Base-by-base conservation (phyloP, 2,888 invertebrate species). In the Drosophila stalkeri region DNA sequence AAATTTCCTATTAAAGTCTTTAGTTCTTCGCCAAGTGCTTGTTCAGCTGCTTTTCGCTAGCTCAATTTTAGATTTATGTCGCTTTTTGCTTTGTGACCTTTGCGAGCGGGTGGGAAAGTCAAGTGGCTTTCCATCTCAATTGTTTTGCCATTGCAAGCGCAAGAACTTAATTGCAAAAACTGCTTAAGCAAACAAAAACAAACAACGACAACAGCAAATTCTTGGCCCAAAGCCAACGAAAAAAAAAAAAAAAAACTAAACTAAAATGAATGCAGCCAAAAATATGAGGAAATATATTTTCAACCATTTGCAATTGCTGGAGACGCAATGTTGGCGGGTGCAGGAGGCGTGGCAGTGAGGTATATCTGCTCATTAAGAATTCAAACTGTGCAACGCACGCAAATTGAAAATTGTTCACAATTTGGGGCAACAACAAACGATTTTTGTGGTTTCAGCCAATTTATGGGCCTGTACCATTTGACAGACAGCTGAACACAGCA, bases 391-490 rank as follows among this genome's bases (percentile, higher is more conserved):
- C 80, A 72, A 37, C 65, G 68, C 82, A 67, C 51, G 69, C 64
- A 66, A 75, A 83, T 75, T 80, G 64, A 69, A 54, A 54, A 81
- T 67, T 52, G 47, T 46, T 71, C 54, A 71, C 87, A 77, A 84
- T 85, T 82, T 77, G 71, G 82, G 78, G 62, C 84, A 84, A 84
- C 84, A 84, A 84, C 68, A 70, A 71, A 63, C 84, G 80, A 82
- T 83, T 84, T 83, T 83, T 84, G 77, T 27, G 67, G 67, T 59
- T 59, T 55, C 60, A 64, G 71, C 33, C 51, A 49, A 65, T 65
- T 66, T 52, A 49, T 49, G 20, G 41, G 44, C 65, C 54, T 59
- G 39, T 57, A 2, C 44, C 54, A 47, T 52, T 65, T 75, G 78
- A 67, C 62, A 62, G 52, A 35, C 51, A 49, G 37, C 41, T 14